Percentiles rank a stretch among this genome's conserved stretches.
These are phyloP conservation scores for Sinelater perroti DNA, from an alignment of 2,888 invertebrate species.

Conservation along the genomic window DNA sequence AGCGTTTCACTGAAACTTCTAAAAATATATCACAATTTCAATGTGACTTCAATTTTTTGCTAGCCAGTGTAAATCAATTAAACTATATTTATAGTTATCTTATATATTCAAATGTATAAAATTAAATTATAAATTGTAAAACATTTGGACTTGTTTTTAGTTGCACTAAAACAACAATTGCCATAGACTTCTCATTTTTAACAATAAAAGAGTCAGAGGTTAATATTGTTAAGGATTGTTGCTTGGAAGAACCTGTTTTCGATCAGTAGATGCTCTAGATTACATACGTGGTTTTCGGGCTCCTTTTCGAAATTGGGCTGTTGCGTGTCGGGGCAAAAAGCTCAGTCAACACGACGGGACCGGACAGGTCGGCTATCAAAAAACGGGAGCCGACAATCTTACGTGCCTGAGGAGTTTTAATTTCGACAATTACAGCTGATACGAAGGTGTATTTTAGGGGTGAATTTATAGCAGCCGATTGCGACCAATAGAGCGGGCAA, in stretches of 20 bases:
- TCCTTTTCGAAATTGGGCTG: conserved; percentile 16
- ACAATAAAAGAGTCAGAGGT: conserved; percentile 5
- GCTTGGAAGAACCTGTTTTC: conserved; percentile 19
- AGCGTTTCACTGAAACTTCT: too few relatives aligned
- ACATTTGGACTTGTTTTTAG: too few relatives aligned
- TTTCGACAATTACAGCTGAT: conserved; percentile 18
- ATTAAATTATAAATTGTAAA: too few relatives aligned
- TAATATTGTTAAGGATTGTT: conserved; percentile 26
- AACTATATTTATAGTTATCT: too few relatives aligned
- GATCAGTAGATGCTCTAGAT: conserved; percentile 20
- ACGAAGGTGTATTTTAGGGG: conserved; percentile 9
- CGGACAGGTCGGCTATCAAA: conserved; percentile 16
- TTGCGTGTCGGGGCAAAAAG: conserved; percentile 24
- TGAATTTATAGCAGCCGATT: conserved; percentile 7
- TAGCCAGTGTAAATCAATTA: too few relatives aligned
- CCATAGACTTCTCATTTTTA: too few relatives aligned
- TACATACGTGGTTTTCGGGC: conserved; percentile 10
- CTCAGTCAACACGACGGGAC: conserved; percentile 26
- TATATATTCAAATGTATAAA: too few relatives aligned
- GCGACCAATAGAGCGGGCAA: conserved; percentile 2
- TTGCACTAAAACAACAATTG: too few relatives aligned
- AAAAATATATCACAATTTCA: too few relatives aligned
- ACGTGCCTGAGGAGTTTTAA: conserved; percentile 21
- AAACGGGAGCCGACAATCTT: conserved; percentile 24
- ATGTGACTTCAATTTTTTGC: too few relatives aligned